phyloP scores from a whole-genome alignment of 2,113 vertebrate species.

The Cettia cetti region DNA sequence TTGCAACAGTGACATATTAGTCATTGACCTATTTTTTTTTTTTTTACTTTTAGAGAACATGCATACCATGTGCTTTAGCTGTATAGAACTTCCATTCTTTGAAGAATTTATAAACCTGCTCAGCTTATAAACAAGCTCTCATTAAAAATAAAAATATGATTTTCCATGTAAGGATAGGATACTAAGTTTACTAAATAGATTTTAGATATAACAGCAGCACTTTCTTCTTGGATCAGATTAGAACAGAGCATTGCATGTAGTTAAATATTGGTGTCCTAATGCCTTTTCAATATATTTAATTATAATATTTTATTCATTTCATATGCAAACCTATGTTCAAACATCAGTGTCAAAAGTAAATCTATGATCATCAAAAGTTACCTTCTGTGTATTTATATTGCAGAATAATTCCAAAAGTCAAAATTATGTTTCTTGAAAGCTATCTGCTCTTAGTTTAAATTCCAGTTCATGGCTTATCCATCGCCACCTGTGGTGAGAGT shows the following conservation, averaged over 20 bases:
- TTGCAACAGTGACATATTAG: not conserved
- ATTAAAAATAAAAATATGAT: not conserved
- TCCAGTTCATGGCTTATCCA: not conserved
- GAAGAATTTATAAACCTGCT: not conserved
- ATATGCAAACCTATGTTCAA: not conserved
- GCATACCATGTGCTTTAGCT: accelerated
- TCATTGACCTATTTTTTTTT: not conserved
- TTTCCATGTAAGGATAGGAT: not conserved
- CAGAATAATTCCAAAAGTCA: not conserved
- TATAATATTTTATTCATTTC: not conserved
- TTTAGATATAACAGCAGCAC: not conserved
- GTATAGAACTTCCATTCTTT: not conserved
- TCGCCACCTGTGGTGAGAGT: not conserved
- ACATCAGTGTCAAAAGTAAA: not conserved
- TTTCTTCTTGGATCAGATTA: not conserved
- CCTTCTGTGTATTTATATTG: not conserved
- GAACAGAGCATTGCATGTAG: not conserved
- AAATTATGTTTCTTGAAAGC: not conserved
- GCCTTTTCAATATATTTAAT: not conserved
- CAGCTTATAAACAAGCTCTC: not conserved
- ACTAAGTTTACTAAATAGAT: not conserved
- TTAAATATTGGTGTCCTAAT: not conserved
- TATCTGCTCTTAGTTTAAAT: not conserved
- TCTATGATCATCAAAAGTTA: not conserved
- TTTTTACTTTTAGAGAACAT: not conserved